phyloP scores from a whole-genome alignment of 2,888 invertebrate genomes.

The Synergus japonicus region DNA sequence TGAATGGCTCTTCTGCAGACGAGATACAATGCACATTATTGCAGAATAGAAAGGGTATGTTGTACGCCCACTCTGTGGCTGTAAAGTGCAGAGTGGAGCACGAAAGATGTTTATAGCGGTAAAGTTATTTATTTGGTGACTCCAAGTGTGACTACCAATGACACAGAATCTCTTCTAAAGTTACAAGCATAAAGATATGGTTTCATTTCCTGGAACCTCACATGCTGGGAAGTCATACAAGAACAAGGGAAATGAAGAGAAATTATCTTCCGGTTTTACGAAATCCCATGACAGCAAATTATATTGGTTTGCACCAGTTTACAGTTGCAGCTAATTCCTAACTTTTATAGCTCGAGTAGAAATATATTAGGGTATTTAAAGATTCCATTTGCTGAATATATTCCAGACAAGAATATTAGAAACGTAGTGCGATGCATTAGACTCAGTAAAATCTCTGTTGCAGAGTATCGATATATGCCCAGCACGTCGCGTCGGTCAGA shows the following conservation, averaged over 20 bases:
- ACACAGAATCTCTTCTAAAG: conserved; percentile 4
- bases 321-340: not conserved
- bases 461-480: conserved; percentile 60
- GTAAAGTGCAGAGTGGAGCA: conserved; percentile 22
- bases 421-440: conserved; percentile 1
- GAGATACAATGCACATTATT: not conserved
- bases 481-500: conserved; percentile 62
- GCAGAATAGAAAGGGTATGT: not conserved
- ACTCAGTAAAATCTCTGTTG: conserved; percentile 9
- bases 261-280: not conserved
- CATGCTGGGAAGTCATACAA: not conserved
- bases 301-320: not conserved
- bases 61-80: not conserved
- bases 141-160: conserved; percentile 22
- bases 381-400: too few species aligned
- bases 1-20: not conserved
- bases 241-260: not conserved
- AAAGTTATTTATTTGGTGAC: conserved; percentile 28
- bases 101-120: conserved; percentile 22
- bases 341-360: too few species aligned
- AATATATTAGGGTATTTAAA: too few species aligned
- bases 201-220: not conserved
- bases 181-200: conserved; percentile 5
- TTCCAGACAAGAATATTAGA: not conserved
- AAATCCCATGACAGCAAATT: not conserved